Conservation (phyloP, 2,797 vertebrate species). For the Malacoraja senta region DNA sequence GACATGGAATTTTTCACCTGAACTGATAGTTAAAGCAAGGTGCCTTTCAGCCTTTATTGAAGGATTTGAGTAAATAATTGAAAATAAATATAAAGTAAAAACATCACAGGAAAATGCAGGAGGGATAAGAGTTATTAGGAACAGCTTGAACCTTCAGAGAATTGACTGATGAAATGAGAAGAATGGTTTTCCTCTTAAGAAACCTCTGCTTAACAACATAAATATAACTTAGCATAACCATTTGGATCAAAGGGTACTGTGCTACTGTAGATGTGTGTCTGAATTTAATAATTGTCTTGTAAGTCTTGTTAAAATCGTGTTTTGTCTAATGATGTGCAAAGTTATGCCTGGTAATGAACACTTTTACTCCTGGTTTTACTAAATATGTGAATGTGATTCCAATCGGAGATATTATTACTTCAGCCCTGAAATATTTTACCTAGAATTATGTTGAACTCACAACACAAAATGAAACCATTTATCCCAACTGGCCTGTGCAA, state of each 20-base stretch:
- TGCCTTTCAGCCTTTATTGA: background rate
- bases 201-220: background rate
- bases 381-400: background rate
- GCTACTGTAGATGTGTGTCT: too few species aligned
- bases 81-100: background rate
- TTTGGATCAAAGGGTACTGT: background rate
- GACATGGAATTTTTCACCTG: background rate
- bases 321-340: background rate
- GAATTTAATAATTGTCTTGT: background rate
- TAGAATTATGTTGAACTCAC: background rate
- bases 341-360: background rate
- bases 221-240: background rate
- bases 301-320: background rate
- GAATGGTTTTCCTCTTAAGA: background rate
- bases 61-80: background rate
- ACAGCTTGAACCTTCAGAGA: background rate
- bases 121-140: too few species aligned
- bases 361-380: background rate
- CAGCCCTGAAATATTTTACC: background rate
- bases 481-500: background rate
- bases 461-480: background rate
- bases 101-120: background rate
- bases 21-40: background rate
- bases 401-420: background rate
- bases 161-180: background rate